Conservation (phyloP, 2,797 vertebrate species). For the Macrochelys suwanniensis region DNA sequence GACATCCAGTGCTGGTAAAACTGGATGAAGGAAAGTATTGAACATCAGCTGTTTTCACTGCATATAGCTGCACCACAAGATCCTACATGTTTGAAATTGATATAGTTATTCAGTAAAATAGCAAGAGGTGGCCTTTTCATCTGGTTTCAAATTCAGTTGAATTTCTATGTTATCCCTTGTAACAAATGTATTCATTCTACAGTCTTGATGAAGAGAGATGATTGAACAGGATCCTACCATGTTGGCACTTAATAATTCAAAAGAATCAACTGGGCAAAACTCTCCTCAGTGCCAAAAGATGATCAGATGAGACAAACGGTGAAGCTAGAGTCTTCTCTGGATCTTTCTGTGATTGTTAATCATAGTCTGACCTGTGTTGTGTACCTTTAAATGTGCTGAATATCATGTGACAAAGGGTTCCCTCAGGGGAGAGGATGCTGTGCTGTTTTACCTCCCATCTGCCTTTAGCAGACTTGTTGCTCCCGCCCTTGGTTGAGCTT, state of each 20-base stretch:
- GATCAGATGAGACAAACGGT: neutral
- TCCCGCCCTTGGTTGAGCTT: neutral
- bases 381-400: neutral
- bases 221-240: neutral
- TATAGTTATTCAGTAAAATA: rapidly evolving
- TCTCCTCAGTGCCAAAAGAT: neutral
- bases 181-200: neutral
- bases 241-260: neutral
- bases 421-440: too few relatives aligned
- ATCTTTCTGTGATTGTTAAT: neutral
- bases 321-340: neutral
- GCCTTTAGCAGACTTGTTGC: neutral
- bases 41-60: neutral
- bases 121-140: neutral
- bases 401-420: neutral
- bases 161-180: neutral
- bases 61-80: neutral
- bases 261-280: neutral
- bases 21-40: rapidly evolving
- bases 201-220: neutral
- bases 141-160: neutral
- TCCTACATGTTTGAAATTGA: neutral
- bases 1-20: neutral
- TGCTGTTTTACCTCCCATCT: too few relatives aligned
- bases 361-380: neutral